Evolutionary conservation across 2,113 vertebrate species (phyloP).

Genomic region (Tupaia chinensis): DNA sequence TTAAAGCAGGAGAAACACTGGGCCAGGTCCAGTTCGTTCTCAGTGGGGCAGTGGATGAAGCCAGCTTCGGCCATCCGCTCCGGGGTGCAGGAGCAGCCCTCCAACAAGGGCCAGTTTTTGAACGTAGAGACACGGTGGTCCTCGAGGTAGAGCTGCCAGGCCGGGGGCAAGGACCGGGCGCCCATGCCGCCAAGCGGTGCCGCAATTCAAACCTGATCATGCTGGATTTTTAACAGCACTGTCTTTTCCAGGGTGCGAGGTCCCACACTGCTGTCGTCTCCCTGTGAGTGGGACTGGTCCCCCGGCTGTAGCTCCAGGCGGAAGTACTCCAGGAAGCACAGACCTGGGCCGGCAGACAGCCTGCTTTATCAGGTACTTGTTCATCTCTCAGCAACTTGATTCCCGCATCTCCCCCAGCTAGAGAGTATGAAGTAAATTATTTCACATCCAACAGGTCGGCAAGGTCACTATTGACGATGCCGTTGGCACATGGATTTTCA

Average conservation of each 20-base stretch:
- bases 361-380: slow-evolving; percentile 84
- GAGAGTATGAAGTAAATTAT: not conserved
- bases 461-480: not conserved
- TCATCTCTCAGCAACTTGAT: not conserved
- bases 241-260: slow-evolving; percentile 84
- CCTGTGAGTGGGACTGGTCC: slow-evolving; percentile 88
- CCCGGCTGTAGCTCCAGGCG: slow-evolving; percentile 57
- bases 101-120: slow-evolving; percentile 94
- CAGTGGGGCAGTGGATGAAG: slow-evolving; percentile 93
- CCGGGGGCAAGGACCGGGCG: slow-evolving; percentile 36
- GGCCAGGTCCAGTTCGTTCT: slow-evolving; percentile 95
- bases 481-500: not conserved
- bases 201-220: slow-evolving; percentile 68
- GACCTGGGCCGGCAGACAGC: not conserved
- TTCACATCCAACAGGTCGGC: not conserved
- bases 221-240: slow-evolving; percentile 47
- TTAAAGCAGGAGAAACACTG: slow-evolving; percentile 98
- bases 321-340: slow-evolving; percentile 34
- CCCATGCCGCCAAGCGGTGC: not conserved
- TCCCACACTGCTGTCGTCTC: slow-evolving; percentile 84
- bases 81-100: slow-evolving; percentile 94
- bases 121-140: slow-evolving; percentile 91
- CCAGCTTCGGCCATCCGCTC: slow-evolving; percentile 96
- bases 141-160: slow-evolving; percentile 88
- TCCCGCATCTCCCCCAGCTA: not conserved